Conservation (phyloP, 2,797 vertebrate genomes). For the Gallirallus australis region DNA sequence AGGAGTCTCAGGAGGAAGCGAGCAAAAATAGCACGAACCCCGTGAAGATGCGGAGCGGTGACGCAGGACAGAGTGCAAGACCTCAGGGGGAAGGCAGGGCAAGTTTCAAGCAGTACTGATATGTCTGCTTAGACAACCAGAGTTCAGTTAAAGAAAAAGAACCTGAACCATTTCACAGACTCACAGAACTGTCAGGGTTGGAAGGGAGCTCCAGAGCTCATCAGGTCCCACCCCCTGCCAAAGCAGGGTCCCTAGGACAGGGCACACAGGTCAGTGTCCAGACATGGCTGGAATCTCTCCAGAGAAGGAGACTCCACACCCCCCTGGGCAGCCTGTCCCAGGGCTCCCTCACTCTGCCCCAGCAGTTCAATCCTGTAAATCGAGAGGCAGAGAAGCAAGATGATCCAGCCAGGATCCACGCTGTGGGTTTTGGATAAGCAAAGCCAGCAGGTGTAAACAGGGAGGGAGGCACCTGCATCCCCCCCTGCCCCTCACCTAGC, state of each 20-base stretch:
- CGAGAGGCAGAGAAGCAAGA: not conserved
- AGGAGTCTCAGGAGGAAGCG: conserved; percentile 2
- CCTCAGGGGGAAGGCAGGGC: conserved; percentile 7
- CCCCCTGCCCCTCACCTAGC: not conserved
- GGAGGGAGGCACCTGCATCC: not conserved
- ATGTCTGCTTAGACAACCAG: not conserved
- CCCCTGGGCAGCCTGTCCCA: too few species aligned
- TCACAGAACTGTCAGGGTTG: too few species aligned
- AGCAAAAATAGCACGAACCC: conserved; percentile 31
- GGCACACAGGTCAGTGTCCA: too few species aligned
- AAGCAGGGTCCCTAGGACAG: too few species aligned
- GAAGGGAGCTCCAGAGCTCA: too few species aligned
- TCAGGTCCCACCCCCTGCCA: too few species aligned
- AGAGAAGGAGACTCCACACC: too few species aligned
- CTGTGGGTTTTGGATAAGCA: not conserved
- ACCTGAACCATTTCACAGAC: not conserved
- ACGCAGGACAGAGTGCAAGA: conserved; percentile 4
- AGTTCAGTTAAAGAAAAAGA: not conserved
- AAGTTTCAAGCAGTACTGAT: not conserved
- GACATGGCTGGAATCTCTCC: too few species aligned
- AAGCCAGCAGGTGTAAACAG: rapidly evolving
- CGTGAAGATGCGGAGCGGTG: rapidly evolving
- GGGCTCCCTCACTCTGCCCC: not conserved
- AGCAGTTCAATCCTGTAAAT: not conserved
- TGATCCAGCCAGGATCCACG: not conserved